Conservation (phyloP, 2,888 invertebrate species). For the Drosophila mulleri region DNA sequence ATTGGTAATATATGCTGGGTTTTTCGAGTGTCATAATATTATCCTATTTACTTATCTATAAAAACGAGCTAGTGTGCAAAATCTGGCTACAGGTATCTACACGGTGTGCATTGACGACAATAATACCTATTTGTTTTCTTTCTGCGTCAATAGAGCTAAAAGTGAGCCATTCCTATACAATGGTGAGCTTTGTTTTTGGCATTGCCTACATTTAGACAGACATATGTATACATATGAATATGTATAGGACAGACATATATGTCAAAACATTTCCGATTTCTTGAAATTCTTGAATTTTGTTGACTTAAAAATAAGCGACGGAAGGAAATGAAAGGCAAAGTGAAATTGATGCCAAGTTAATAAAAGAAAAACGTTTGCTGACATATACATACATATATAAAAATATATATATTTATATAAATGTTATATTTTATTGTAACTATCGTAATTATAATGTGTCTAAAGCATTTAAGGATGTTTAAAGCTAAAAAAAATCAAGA, state of each 20-base stretch:
- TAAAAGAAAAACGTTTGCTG: slow-evolving; percentile 36
- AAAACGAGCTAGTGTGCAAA: neutral
- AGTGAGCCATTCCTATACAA: neutral
- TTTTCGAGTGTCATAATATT: neutral
- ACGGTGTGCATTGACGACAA: neutral
- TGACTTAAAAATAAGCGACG: slow-evolving; percentile 1
- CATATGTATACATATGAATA: no score
- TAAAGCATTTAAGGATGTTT: slow-evolving; percentile 37
- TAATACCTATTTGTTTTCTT: neutral
- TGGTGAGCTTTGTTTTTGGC: slow-evolving; percentile 29
- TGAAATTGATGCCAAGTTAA: slow-evolving; percentile 40
- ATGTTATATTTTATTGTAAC: slow-evolving; percentile 14
- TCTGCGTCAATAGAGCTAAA: neutral
- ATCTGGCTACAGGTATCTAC: neutral
- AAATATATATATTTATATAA: slow-evolving; percentile 10
- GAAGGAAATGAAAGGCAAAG: slow-evolving; percentile 36
- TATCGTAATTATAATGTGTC: slow-evolving; percentile 35
- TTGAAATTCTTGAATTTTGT: slow-evolving; percentile 29
- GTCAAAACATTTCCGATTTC: slow-evolving; percentile 57
- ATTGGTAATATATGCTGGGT: neutral
- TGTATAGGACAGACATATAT: slow-evolving; percentile 7
- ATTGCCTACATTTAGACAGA: slow-evolving; percentile 29
- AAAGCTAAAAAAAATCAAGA: neutral
- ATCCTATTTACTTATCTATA: neutral
- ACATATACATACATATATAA: slow-evolving; percentile 7